Conservation (phyloP, 1,140 invertebrate species). For the Whitmania pigra region DNA sequence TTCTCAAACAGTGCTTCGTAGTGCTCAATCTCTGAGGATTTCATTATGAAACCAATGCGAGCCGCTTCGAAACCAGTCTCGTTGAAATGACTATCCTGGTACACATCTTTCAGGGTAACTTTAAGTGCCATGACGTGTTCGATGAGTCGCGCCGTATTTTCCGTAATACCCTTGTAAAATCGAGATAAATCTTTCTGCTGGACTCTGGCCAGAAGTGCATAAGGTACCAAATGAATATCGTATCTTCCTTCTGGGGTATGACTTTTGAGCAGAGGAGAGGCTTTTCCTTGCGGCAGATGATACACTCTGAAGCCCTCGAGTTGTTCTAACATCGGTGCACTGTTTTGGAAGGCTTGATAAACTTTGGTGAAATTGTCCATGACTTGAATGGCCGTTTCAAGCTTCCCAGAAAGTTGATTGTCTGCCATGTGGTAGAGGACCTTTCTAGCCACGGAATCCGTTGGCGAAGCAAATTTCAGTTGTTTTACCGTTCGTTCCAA, state of each 20-base stretch:
- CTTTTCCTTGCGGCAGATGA: background rate
- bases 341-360: conserved; percentile 18
- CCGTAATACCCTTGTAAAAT: conserved; percentile 20
- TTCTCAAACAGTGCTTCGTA: conserved; percentile 14
- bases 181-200: background rate
- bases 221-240: conserved; percentile 20
- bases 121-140: conserved; percentile 19
- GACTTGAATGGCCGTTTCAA: conserved; percentile 16
- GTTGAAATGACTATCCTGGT: conserved; percentile 15
- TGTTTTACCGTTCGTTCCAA: conserved; percentile 16
- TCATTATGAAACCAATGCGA: conserved; percentile 15
- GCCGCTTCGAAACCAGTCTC: conserved; percentile 5
- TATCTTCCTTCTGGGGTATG: conserved; percentile 23
- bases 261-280: conserved; percentile 4
- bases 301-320: background rate
- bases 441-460: conserved; percentile 18
- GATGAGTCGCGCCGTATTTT: conserved; percentile 20
- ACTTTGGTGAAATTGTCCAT: conserved; percentile 20
- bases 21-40: conserved; percentile 5
- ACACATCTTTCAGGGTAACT: conserved; percentile 11
- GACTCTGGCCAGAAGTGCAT: conserved; percentile 14
- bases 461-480: conserved; percentile 15
- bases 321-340: conserved; percentile 1
- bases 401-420: conserved; percentile 18
- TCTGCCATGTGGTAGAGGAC: conserved; percentile 22